A percentile compares a stretch with the other conserved stretches of the same genome.
phyloP scores from a whole-genome alignment of 2,113 vertebrate genomes.

The Nibea coibor region DNA sequence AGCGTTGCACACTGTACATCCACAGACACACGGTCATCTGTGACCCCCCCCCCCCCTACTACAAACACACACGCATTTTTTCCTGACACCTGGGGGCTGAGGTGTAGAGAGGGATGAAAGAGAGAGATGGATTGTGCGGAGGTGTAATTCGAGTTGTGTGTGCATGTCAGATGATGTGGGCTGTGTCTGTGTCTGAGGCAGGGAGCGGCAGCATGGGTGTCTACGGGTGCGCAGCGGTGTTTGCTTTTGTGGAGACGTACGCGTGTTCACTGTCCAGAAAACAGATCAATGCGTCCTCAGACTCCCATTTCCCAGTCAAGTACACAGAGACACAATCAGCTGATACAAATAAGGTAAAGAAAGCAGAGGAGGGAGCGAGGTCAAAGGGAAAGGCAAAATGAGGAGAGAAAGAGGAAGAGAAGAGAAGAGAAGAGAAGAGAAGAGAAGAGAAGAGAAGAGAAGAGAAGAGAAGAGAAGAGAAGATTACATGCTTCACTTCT shows the following conservation, averaged over 20 bases:
- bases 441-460: neutral
- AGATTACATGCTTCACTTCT: constrained; percentile 6
- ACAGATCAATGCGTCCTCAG: constrained; percentile 59
- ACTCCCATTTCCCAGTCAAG: constrained; percentile 20
- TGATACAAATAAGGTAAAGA: constrained; percentile 15
- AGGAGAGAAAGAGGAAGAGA: neutral
- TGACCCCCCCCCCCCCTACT: constrained; percentile 32
- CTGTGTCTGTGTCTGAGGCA: constrained; percentile 28
- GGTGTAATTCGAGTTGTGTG: constrained; percentile 54
- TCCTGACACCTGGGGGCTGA: constrained; percentile 38
- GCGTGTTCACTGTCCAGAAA: constrained; percentile 19
- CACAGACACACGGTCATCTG: constrained; percentile 35
- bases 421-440: neutral
- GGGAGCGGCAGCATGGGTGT: neutral
- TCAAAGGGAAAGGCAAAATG: neutral
- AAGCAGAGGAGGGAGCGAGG: neutral
- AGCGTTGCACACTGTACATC: constrained; percentile 30
- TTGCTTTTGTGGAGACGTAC: constrained; percentile 2
- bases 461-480: neutral
- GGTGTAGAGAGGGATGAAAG: constrained; percentile 1
- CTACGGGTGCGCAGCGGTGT: neutral
- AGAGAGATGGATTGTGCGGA: constrained; percentile 22
- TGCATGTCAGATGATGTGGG: neutral
- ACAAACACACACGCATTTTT: constrained; percentile 13
- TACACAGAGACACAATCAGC: constrained; percentile 37